Base-by-base conservation (phyloP, 2,797 vertebrate genomes). In the Phoxinus dragarum region DNA sequence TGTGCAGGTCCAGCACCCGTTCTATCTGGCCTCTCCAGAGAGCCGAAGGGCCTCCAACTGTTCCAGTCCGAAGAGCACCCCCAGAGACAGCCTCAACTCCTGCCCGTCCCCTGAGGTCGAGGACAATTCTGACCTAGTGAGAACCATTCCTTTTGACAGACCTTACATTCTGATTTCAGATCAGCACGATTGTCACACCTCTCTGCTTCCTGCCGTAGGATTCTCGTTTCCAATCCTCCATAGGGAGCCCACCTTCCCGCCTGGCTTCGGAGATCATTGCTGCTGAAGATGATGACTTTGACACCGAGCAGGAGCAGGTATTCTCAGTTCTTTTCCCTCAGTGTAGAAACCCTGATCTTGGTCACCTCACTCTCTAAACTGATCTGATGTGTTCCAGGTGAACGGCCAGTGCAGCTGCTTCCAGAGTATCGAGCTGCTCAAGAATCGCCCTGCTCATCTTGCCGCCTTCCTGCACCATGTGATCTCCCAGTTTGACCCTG, bases 401-500 rank as follows among this genome's bases (percentile, higher is more conserved):
- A 97, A 96, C 0, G 96, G 96, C 21, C 96, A 97, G 74, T 98
- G 96, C 88, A 97, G 96, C 94, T 98, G 96, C 89, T 99, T 99
- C 92, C 97, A 98, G 93, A 97, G 94, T 82, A 93, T 99, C 2
- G 97, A 99, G 86, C 88, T 95, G 54, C 93, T 99, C 61, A 99
- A 98, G 90, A 93, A 93, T 67, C 96, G 97, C 8, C 98, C 98
- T 0, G 98, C 98, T 91, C 98, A 99, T 93, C 94, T 99, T 80
- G 97, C 97, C 1, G 97, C 95, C 54, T 98, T 99, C 84, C 93
- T 99, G 84, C 97, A 99, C 85, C 96, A 99, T 47, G 98, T 99
- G 3, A 96, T 99, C 82, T 99, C 98, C 2, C 98, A 99, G 93
- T 99, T 99, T 91, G 98, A 99, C 89, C 97, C 98, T 27, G 95